Percentiles rank a stretch among this genome's conserved stretches.
Evolutionary conservation across 2,113 vertebrate genomes (phyloP).

Genomic region (Megaceryle torquata): DNA sequence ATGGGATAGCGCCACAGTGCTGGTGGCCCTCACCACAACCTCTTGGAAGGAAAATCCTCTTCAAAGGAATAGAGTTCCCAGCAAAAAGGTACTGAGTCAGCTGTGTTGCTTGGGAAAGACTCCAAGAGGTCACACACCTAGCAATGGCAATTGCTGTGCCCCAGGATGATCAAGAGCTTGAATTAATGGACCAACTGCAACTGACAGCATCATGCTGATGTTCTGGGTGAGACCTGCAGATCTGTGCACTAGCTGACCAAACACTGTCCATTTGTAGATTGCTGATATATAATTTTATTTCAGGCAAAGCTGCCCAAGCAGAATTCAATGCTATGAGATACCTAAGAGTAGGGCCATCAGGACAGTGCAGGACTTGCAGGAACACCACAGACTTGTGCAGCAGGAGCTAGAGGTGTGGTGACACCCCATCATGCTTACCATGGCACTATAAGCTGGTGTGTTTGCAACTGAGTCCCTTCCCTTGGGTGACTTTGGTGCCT

Average conservation of each 20-base stretch:
- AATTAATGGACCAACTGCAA: not conserved
- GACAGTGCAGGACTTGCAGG: not conserved
- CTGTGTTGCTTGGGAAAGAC: not conserved
- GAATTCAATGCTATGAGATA: not conserved
- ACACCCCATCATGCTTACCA: not conserved
- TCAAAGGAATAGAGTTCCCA: not conserved
- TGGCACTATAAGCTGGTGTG: not conserved
- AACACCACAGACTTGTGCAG: not conserved
- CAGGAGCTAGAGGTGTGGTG: not conserved
- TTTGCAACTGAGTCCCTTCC: not conserved
- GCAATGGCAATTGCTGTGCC: not conserved
- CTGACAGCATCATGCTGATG: not conserved
- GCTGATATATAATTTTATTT: not conserved
- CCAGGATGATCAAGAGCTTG: not conserved
- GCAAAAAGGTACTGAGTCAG: not conserved
- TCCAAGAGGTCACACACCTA: not conserved
- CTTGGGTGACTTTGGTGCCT: not conserved
- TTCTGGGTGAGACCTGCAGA: not conserved
- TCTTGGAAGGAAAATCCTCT: not conserved
- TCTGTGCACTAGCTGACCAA: not conserved
- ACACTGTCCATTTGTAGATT: not conserved
- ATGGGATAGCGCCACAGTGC: not conserved
- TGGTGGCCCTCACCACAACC: not conserved
- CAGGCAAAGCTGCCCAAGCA: not conserved
- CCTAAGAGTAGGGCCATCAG: not conserved